These are phyloP conservation scores for Ranitomeya variabilis DNA, from an alignment of 2,113 vertebrate species.

Conservation along the genomic window DNA sequence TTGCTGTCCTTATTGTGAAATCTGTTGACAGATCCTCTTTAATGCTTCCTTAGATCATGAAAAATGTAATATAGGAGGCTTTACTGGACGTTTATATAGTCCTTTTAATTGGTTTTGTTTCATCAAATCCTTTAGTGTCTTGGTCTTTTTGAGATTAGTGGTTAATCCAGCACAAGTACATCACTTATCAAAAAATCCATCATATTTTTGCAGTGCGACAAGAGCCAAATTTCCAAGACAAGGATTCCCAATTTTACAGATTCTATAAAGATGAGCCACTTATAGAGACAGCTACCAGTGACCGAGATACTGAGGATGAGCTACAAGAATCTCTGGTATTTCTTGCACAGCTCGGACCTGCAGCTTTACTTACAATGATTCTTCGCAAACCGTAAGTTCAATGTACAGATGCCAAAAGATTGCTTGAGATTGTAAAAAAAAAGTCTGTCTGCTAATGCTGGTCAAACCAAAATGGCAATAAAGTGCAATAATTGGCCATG, in stretches of 20 bases:
- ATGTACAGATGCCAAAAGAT: not conserved
- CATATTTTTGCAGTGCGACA: constrained; percentile 79
- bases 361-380: constrained; percentile 89
- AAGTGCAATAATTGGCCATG: no score
- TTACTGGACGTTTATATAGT: no score
- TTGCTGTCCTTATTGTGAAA: no score
- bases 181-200: not conserved
- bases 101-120: no score
- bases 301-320: constrained; percentile 82
- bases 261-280: constrained; percentile 78
- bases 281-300: constrained; percentile 66
- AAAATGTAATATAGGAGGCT: not conserved
- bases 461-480: no score
- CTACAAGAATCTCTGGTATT: constrained; percentile 83
- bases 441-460: no score
- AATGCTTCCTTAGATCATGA: not conserved
- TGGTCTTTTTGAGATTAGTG: no score
- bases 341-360: constrained; percentile 86
- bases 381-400: constrained; percentile 87
- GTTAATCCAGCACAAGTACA: not conserved
- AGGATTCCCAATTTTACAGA: constrained; percentile 91
- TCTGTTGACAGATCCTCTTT: no score
- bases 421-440: no score
- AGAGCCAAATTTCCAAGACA: constrained; percentile 91
- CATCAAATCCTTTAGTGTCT: no score